These are phyloP conservation scores for Macropis europaea DNA, from an alignment of 2,888 invertebrate genomes.

Conservation along the genomic window DNA sequence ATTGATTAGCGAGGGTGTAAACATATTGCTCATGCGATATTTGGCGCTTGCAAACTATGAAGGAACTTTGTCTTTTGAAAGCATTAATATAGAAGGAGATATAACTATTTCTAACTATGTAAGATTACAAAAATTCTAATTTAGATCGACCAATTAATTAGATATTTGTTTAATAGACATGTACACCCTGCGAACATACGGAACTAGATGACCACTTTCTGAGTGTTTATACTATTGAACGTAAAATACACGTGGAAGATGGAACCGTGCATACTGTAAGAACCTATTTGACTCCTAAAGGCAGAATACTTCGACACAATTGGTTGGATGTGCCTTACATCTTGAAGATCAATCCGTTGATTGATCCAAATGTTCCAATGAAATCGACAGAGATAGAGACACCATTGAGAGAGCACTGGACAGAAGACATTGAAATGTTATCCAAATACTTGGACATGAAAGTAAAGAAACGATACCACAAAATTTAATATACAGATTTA, in stretches of 20 bases:
- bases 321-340: constrained; percentile 83
- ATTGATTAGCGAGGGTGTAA: constrained; percentile 84
- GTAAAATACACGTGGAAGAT: constrained; percentile 82
- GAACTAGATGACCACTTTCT: constrained; percentile 74
- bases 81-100: constrained; percentile 83
- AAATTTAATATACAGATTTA: neutral
- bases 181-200: constrained; percentile 54
- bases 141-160: neutral
- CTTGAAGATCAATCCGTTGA: constrained; percentile 83
- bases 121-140: constrained; percentile 71
- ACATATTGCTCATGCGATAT: constrained; percentile 83
- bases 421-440: constrained; percentile 83
- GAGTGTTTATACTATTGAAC: constrained; percentile 83
- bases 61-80: constrained; percentile 82
- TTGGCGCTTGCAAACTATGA: constrained; percentile 81
- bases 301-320: constrained; percentile 83
- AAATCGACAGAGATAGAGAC: constrained; percentile 42
- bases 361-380: constrained; percentile 74
- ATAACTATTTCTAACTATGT: constrained; percentile 84
- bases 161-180: constrained; percentile 53
- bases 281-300: constrained; percentile 82
- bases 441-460: constrained; percentile 84
- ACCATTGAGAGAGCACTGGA: constrained; percentile 81
- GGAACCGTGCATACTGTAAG: constrained; percentile 81
- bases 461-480: constrained; percentile 76